A percentile compares a stretch with the other conserved stretches of the same genome.
phyloP scores from a whole-genome alignment of 1,140 invertebrate species.

The Goniozus legneri region DNA sequence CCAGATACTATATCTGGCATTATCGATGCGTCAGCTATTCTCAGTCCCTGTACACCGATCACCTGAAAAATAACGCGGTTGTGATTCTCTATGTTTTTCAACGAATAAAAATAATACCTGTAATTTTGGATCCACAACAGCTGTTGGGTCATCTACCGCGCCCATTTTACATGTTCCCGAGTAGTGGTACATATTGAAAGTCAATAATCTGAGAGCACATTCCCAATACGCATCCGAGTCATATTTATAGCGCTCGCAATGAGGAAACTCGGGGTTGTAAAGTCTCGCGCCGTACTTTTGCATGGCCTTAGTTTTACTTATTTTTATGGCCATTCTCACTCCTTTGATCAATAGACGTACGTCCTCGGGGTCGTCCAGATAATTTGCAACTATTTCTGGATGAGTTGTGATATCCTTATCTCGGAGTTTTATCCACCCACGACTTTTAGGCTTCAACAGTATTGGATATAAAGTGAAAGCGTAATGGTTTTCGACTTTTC shows the following conservation, averaged over 20 bases:
- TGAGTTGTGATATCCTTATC: constrained; percentile 66
- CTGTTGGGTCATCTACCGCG: constrained; percentile 59
- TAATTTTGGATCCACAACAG: constrained; percentile 69
- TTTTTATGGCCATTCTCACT: constrained; percentile 59
- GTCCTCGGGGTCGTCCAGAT: constrained; percentile 66
- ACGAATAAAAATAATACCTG: constrained; percentile 27
- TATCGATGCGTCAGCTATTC: constrained; percentile 75
- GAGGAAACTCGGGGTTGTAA: constrained; percentile 62
- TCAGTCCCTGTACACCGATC: constrained; percentile 63
- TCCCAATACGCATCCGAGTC: constrained; percentile 70
- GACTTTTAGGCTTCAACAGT: constrained; percentile 70
- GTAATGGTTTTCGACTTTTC: constrained; percentile 54
- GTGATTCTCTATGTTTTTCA: constrained; percentile 3
- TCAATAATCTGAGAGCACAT: constrained; percentile 66
- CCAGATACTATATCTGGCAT: constrained; percentile 55
- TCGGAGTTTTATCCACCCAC: constrained; percentile 65
- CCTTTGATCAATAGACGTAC: constrained; percentile 62
- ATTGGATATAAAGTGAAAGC: constrained; percentile 66
- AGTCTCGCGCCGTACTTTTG: constrained; percentile 60
- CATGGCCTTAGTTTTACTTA: constrained; percentile 61
- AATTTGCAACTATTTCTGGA: constrained; percentile 79
- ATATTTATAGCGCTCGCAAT: constrained; percentile 62
- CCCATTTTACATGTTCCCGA: constrained; percentile 85
- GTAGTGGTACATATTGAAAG: constrained; percentile 73
- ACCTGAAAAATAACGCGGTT: constrained; percentile 55